Conservation (phyloP, 1,140 invertebrate genomes). For the Ceratina japonica region DNA sequence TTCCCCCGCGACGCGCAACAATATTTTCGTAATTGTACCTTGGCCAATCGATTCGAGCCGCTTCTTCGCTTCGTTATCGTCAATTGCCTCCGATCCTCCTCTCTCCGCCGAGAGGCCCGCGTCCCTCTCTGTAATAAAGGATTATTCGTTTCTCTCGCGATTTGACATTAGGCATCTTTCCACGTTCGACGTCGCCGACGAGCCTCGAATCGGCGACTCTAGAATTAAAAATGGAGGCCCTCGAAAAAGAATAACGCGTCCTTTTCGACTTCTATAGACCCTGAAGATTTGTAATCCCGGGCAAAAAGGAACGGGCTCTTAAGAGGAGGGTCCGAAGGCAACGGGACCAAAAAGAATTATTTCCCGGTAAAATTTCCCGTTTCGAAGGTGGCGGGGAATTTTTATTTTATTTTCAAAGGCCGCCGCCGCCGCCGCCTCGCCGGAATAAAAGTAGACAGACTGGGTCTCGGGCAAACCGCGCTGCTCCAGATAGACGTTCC, state of each 20-base stretch:
- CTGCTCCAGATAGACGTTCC: background rate
- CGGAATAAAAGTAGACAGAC: background rate
- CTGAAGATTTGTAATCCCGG: background rate
- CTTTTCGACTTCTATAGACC: background rate
- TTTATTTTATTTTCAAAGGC: background rate
- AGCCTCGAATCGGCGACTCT: no score
- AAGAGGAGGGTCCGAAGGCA: background rate
- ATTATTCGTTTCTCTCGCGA: no score
- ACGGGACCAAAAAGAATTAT: background rate
- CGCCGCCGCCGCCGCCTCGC: background rate
- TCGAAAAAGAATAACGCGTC: no score
- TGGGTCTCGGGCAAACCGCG: background rate
- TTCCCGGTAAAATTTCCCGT: conserved; percentile 14
- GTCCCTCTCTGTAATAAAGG: background rate
- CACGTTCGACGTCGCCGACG: background rate
- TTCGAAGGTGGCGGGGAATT: conserved; percentile 15
- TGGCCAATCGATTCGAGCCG: conserved; percentile 5
- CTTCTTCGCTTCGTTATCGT: background rate
- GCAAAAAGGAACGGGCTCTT: background rate
- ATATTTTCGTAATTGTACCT: conserved; percentile 5
- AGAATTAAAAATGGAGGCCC: no score
- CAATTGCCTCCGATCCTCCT: background rate
- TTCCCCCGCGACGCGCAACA: background rate
- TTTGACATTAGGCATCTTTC: no score
- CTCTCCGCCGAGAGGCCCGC: background rate